phyloP scores from a whole-genome alignment of 2,888 invertebrate species.

The Nezara viridula region DNA sequence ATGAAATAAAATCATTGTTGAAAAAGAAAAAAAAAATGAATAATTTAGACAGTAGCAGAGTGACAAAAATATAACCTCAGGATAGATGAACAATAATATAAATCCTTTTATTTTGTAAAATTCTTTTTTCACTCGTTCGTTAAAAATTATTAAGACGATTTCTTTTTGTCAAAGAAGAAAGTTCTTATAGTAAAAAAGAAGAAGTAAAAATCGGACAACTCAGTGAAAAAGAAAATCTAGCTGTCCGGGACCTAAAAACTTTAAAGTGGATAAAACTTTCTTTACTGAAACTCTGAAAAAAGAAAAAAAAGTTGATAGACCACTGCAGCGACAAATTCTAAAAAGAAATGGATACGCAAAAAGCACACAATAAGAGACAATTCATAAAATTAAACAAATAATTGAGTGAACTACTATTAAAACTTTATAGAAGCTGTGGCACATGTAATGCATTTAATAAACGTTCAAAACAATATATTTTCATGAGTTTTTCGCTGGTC shows the following conservation, averaged over 20 bases:
- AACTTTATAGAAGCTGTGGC: no score
- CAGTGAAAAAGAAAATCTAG: neutral
- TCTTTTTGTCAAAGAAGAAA: neutral
- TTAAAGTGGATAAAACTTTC: constrained; percentile 21
- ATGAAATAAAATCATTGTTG: no score
- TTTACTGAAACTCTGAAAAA: neutral
- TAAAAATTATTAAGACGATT: neutral
- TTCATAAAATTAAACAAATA: no score
- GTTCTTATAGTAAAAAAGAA: neutral
- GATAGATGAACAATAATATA: neutral
- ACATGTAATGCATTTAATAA: no score
- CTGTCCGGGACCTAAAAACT: neutral
- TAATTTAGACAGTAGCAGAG: no score
- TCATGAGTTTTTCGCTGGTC: no score
- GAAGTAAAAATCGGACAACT: neutral
- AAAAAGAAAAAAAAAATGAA: no score
- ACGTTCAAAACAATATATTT: no score
- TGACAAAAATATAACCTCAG: neutral
- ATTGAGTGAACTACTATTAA: no score
- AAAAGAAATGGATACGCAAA: neutral
- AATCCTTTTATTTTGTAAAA: neutral
- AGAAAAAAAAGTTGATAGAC: neutral
- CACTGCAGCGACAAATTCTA: neutral
- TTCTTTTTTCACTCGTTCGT: neutral
- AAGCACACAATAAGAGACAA: no score